Evolutionary conservation across 2,113 vertebrate genomes (phyloP).

Genomic region (Emydocephalus ijimae): DNA sequence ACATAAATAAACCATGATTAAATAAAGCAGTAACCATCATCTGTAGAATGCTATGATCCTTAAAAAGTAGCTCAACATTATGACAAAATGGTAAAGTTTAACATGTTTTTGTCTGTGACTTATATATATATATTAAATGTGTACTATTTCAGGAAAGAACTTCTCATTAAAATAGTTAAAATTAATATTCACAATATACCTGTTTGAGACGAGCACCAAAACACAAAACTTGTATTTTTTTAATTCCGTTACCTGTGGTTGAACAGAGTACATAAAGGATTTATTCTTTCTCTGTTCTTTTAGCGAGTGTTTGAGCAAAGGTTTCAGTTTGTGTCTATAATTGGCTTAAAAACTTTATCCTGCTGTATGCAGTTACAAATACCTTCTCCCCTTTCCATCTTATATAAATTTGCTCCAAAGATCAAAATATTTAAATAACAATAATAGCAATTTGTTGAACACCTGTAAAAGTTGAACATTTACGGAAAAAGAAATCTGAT

Average conservation of each 20-base stretch:
- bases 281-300: constrained; percentile 60
- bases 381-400: not conserved
- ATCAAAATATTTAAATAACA: constrained; percentile 63
- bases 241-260: constrained; percentile 70
- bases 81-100: constrained; percentile 57
- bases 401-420: constrained; percentile 25
- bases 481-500: not conserved
- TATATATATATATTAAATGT: constrained; percentile 55
- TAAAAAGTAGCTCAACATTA: constrained; percentile 49
- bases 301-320: constrained; percentile 56
- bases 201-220: constrained; percentile 85
- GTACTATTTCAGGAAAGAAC: constrained; percentile 64
- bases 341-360: not conserved
- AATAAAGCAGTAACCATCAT: constrained; percentile 59
- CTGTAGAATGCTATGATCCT: constrained; percentile 36
- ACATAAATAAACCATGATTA: constrained; percentile 50
- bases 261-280: constrained; percentile 63
- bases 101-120: constrained; percentile 61
- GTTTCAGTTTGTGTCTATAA: not conserved
- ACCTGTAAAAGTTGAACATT: not conserved
- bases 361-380: not conserved
- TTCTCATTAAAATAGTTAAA: constrained; percentile 64
- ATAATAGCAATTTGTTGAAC: not conserved
- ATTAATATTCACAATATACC: constrained; percentile 67
- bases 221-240: constrained; percentile 65